Percentiles rank a stretch among this genome's conserved stretches.
Evolutionary conservation across 2,888 invertebrate genomes (phyloP).

Genomic region (Micoletzkya japonica): DNA sequence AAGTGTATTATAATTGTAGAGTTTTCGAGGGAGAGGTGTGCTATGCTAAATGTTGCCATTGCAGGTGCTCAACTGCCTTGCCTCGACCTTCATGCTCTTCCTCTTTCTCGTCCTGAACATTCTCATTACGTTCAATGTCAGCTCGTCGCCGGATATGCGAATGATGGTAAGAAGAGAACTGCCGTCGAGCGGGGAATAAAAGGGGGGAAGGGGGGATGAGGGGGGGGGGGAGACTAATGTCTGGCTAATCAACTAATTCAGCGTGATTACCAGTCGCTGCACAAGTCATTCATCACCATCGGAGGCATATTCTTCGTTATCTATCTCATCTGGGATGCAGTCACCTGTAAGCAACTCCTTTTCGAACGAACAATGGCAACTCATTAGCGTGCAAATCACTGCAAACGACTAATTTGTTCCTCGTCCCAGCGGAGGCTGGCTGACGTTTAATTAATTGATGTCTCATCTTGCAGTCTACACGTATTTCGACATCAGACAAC

Average conservation of each 20-base stretch:
- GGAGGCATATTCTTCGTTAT: conserved; percentile 22
- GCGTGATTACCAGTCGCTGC: conserved; percentile 2
- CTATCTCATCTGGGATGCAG: conserved; percentile 16
- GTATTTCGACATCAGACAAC: conserved; percentile 39
- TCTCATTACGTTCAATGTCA: conserved; percentile 17
- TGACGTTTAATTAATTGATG: neutral
- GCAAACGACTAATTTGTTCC: neutral
- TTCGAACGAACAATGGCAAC: neutral
- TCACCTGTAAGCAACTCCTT: conserved; percentile 16
- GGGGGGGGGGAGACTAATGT: neutral
- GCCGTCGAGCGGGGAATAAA: neutral
- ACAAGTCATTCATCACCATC: conserved; percentile 1
- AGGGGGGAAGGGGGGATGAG: neutral
- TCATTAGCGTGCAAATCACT: neutral
- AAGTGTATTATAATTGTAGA: no score
- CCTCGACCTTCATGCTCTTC: conserved; percentile 7
- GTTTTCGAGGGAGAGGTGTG: no score
- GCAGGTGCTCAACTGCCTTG: conserved; percentile 20
- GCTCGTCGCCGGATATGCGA: neutral
- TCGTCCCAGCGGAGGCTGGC: neutral
- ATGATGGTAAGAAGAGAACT: neutral
- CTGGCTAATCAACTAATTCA: neutral
- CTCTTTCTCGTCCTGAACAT: neutral
- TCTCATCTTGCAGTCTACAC: conserved; percentile 20
- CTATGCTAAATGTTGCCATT: no score